phyloP scores from a whole-genome alignment of 1,140 invertebrate species.

The Bombus confusus region DNA sequence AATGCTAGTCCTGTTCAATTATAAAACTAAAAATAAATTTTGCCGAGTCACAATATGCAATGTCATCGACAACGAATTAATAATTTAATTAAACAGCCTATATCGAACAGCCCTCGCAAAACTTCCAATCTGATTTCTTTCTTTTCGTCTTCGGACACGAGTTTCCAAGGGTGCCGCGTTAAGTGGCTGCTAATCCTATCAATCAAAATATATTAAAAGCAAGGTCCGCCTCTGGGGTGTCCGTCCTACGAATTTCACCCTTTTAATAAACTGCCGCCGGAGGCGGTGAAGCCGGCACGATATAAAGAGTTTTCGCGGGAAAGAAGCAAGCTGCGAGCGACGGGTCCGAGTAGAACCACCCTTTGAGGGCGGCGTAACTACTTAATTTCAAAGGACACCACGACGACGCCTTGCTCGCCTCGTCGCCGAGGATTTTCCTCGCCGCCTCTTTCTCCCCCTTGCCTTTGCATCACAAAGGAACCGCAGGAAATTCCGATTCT shows the following conservation, averaged over 20 bases:
- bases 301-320: slow-evolving; percentile 76
- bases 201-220: slow-evolving; percentile 81
- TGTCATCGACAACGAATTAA: neutral
- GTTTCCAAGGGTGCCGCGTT: slow-evolving; percentile 27
- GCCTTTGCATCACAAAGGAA: slow-evolving; percentile 80
- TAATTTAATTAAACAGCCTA: slow-evolving; percentile 12
- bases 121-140: neutral
- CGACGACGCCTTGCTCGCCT: slow-evolving; percentile 52
- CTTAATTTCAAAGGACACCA: slow-evolving; percentile 77
- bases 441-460: slow-evolving; percentile 50
- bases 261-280: slow-evolving; percentile 78
- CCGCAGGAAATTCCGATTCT: slow-evolving; percentile 77
- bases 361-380: slow-evolving; percentile 74
- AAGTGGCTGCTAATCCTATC: slow-evolving; percentile 76
- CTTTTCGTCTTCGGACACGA: neutral
- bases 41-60: neutral
- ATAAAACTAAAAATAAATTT: neutral
- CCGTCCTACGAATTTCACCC: slow-evolving; percentile 69
- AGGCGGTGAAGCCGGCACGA: slow-evolving; percentile 54
- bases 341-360: slow-evolving; percentile 48
- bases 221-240: slow-evolving; percentile 47
- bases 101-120: neutral
- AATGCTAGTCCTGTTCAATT: neutral
- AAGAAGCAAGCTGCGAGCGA: slow-evolving; percentile 59
- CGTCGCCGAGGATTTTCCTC: slow-evolving; percentile 51